Evolutionary conservation across 2,797 vertebrate species (phyloP).

Genomic region (Aulostomus chinensis): DNA sequence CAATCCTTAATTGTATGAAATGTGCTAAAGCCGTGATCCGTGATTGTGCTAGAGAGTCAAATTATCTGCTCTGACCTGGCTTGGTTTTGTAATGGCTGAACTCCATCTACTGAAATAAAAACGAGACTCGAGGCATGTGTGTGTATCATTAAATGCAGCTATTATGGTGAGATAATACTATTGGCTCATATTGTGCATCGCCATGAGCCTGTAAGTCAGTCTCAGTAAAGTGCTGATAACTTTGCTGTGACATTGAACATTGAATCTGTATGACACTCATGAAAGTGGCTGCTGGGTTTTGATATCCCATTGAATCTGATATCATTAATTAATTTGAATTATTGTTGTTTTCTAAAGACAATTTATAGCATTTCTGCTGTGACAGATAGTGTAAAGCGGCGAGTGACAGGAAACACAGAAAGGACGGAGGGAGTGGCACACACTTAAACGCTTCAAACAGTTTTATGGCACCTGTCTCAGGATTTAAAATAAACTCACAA

Average conservation of each 20-base stretch:
- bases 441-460: conserved; percentile 17
- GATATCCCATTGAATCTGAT: conserved; percentile 71
- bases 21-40: conserved; percentile 69
- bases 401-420: conserved; percentile 27
- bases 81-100: conserved; percentile 66
- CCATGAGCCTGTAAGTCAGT: conserved; percentile 73
- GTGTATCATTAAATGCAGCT: conserved; percentile 73
- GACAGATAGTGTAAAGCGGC: conserved; percentile 53
- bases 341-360: conserved; percentile 68
- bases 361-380: conserved; percentile 59
- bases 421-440: conserved; percentile 19
- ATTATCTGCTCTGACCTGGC: conserved; percentile 73
- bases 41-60: conserved; percentile 63
- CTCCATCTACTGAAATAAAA: conserved; percentile 69
- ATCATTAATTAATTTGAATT: conserved; percentile 70
- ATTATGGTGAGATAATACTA: conserved; percentile 75
- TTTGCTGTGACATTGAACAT: conserved; percentile 79
- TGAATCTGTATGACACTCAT: conserved; percentile 69
- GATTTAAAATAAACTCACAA: conserved; percentile 14
- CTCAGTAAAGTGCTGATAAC: conserved; percentile 70
- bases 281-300: conserved; percentile 66
- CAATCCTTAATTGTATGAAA: conserved; percentile 76
- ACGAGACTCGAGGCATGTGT: conserved; percentile 65
- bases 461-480: conserved; percentile 36
- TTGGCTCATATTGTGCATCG: conserved; percentile 64